Conservation (phyloP, 2,888 invertebrate species). For the Neocrepidodera transversa region DNA sequence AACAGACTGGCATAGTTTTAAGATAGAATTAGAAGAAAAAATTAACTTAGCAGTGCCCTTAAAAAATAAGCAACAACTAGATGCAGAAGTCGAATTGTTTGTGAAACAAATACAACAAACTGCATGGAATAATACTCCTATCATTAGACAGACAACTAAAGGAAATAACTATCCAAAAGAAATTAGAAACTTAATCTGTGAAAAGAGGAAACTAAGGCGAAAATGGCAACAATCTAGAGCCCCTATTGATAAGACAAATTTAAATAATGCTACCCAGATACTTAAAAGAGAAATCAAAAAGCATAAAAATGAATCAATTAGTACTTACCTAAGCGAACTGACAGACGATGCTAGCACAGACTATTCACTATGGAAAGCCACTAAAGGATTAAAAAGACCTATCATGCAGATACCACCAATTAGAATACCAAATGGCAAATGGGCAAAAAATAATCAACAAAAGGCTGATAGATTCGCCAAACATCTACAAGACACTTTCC, state of each 20-base stretch:
- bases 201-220: too few relatives aligned
- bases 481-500: not conserved
- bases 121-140: conserved; percentile 4
- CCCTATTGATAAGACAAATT: too few relatives aligned
- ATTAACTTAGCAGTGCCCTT: too few relatives aligned
- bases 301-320: too few relatives aligned
- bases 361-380: too few relatives aligned
- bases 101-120: not conserved
- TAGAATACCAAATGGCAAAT: not conserved
- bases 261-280: too few relatives aligned
- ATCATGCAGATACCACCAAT: not conserved
- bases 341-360: not conserved
- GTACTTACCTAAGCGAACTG: too few relatives aligned
- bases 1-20: too few relatives aligned
- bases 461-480: not conserved
- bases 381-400: not conserved
- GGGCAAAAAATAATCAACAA: not conserved
- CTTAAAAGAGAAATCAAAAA: not conserved
- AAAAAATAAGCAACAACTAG: not conserved
- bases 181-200: not conserved
- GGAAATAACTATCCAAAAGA: not conserved
- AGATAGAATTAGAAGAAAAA: too few relatives aligned
- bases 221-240: not conserved
- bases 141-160: not conserved
- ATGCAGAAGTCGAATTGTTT: not conserved